Conservation (phyloP, 2,797 vertebrate species). For the Threskiornis aethiopicus region DNA sequence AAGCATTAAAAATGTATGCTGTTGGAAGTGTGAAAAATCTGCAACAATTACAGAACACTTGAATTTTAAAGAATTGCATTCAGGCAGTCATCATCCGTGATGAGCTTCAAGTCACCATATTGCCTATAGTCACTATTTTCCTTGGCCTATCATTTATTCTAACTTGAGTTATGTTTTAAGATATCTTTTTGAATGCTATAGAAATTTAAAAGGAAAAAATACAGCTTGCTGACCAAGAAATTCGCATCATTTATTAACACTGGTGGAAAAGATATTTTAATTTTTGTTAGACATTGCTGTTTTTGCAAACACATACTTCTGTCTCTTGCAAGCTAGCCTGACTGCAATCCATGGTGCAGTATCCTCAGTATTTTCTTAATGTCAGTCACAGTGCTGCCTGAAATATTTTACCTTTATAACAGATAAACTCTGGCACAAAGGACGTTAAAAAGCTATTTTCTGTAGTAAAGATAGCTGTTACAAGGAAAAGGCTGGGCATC, state of each 20-base stretch:
- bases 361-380: conserved; percentile 4
- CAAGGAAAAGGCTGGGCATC: not conserved
- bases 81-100: not conserved
- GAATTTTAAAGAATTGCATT: conserved; percentile 19
- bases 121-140: not conserved
- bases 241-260: not conserved
- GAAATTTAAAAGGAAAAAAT: conserved; percentile 7
- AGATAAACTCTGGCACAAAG: not conserved
- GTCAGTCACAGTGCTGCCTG: not conserved
- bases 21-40: conserved; percentile 35
- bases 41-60: conserved; percentile 6
- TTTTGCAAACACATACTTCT: not conserved
- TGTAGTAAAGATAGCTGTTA: not conserved
- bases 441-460: not conserved
- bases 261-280: not conserved
- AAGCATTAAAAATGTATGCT: conserved; percentile 4
- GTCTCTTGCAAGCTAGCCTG: not conserved
- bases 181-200: not conserved
- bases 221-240: conserved; percentile 3
- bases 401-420: not conserved
- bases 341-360: not conserved
- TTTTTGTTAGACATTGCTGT: not conserved
- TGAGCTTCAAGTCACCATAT: conserved; percentile 1
- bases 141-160: conserved; percentile 16
- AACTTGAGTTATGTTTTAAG: not conserved